Evolutionary conservation across 2,113 vertebrate species (phyloP), one percentile per base, ranked within the genome.

Genomic region (Sylvia atricapilla): DNA sequence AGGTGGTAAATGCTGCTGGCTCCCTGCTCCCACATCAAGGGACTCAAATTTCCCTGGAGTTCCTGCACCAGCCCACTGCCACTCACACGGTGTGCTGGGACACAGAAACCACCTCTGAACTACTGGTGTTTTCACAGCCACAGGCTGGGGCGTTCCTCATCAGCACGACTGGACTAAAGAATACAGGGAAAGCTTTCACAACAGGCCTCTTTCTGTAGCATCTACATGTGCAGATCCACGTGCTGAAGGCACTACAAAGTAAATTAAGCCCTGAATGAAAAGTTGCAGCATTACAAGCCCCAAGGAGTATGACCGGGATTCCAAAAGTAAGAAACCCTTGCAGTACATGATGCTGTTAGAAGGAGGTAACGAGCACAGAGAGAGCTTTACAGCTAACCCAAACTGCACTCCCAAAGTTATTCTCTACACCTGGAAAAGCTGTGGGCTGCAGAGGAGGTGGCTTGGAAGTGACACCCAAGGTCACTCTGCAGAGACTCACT

Each of bases 1-100:
- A 46, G 75, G 55, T 92, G 85, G 37, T 16, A 75, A 77, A 70
- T 0, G 2, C 46, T 83, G 60, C 78, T 18, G 39, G 25, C 55
- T 94, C 55, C 86, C 31, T 67, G 84, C 81, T 95, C 84, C 87
- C 93, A 89, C 93, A 89, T 84, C 90, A 94, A 94, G 87, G 69
- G 47, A 84, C 56, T 84, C 66, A 3, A 22, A 64, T 78, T 89
- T 81, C 84, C 87, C 87, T 39, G 77, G 56, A 78, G 87, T 33
- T 74, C 73, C 81, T 55, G 50, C 79, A 43, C 22, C 59, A 92
- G 55, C 79, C 90, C 72, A 25, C 72, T 88, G 68, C 68, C 83
- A 67, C 72, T 90, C 68, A 59, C 60, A 23, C 2, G 2, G 31
- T 59, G 43, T 35, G 72, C 50, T 67, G n/a, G 10, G 43, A 78